Evolutionary conservation across 2,797 vertebrate species (phyloP).

Genomic region (Phoeniculus purpureus): DNA sequence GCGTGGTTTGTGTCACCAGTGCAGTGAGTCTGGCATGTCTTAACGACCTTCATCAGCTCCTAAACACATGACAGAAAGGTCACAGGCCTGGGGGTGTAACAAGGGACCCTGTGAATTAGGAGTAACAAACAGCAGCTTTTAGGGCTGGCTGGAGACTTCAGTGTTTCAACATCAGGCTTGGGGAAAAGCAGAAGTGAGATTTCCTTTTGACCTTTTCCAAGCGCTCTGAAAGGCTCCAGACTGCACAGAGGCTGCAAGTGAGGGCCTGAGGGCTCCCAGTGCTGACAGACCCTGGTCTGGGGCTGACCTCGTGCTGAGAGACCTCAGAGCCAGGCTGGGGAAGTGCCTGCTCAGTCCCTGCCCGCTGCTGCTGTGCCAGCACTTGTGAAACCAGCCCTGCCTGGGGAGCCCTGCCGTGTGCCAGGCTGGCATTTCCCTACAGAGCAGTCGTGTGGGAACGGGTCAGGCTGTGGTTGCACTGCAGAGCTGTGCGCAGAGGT

Average conservation of each 20-base stretch:
- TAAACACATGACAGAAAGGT: slow-evolving; percentile 39
- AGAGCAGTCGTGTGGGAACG: too few species aligned
- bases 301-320: not conserved
- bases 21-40: slow-evolving; percentile 16
- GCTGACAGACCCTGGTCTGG: not conserved
- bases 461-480: accelerated
- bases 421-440: not conserved
- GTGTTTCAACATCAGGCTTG: not conserved
- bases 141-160: slow-evolving; percentile 31
- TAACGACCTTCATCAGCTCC: slow-evolving; percentile 37
- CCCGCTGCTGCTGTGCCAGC: not conserved
- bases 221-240: not conserved
- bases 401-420: not conserved
- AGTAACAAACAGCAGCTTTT: slow-evolving; percentile 2
- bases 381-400: not conserved
- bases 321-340: not conserved
- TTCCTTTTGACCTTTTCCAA: slow-evolving; percentile 57
- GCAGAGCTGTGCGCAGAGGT: accelerated
- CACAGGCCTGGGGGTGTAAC: not conserved
- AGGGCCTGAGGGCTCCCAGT: not conserved
- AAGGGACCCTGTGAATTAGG: slow-evolving; percentile 7
- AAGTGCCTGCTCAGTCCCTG: not conserved
- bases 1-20: not conserved
- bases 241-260: not conserved
- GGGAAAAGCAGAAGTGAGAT: slow-evolving; percentile 25